Conservation (phyloP, 1,140 invertebrate species). For the Brachionus calyciflorus region DNA sequence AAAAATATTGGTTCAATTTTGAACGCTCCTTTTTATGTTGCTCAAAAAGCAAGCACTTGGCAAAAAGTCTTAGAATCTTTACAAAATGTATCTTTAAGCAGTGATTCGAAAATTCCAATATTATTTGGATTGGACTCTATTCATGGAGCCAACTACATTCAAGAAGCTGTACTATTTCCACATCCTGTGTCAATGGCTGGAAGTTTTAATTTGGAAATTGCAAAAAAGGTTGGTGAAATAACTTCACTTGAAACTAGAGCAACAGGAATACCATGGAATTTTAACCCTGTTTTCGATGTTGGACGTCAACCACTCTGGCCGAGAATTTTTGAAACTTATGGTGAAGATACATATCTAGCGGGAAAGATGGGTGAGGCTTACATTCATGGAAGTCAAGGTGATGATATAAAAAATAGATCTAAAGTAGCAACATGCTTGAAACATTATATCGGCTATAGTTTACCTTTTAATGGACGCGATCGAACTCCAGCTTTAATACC, state of each 20-base stretch:
- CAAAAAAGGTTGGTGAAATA: neutral
- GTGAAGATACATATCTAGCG: conserved; percentile 7
- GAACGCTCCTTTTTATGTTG: neutral
- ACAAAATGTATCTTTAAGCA: too few relatives aligned
- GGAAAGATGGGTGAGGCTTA: conserved; percentile 11
- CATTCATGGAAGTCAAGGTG: neutral
- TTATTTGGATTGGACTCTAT: conserved; percentile 22
- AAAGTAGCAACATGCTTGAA: conserved; percentile 22
- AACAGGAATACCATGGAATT: conserved; percentile 25
- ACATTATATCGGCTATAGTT: conserved; percentile 5
- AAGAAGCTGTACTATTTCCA: conserved; percentile 22
- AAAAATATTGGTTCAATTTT: conserved; percentile 14
- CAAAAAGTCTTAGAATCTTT: neutral
- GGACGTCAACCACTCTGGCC: neutral
- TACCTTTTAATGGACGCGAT: neutral
- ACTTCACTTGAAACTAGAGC: conserved; percentile 5
- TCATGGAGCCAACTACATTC: conserved; percentile 31
- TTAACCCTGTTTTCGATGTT: conserved; percentile 24
- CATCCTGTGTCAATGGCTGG: neutral
- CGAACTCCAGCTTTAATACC: conserved; percentile 14
- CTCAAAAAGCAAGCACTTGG: neutral
- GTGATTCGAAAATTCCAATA: conserved; percentile 35
- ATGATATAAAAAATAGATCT: neutral
- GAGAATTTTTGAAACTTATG: conserved; percentile 24
- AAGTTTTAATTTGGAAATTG: conserved; percentile 13